Base-by-base conservation (phyloP, 2,888 invertebrate genomes). In the Lycia hirtaria region DNA sequence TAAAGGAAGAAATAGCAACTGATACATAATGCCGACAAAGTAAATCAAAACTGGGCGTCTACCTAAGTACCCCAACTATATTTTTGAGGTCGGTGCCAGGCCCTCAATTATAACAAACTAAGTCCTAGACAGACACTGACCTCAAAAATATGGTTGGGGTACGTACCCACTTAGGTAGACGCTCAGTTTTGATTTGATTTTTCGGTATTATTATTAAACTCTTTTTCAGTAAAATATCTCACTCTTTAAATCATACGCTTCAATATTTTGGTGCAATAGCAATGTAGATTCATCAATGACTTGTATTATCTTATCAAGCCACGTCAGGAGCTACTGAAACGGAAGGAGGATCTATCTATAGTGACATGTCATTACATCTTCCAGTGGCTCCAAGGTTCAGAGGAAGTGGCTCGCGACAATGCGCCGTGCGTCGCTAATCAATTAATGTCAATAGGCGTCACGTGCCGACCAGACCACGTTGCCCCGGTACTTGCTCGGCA, bases 401-500 rank as follows among this genome's bases (percentile, higher is more conserved):
- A 63, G 65, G 68, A 68, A 64, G 61, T 65, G 43, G 59, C 55
- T 58, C 58, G 51, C 38, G 52, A 56, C 52, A 54, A 57, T 65
- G 59, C 48, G 68, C 76, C 78, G 76, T 78, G 80, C 79, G 78
- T 71, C 67, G 75, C 80, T 82, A 83, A 85, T 84, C 83, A 87
- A 88, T 89, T 85, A 83, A 76, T 71, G 72, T 68, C 82, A 81
- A 85, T 82, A 75, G 70, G 70, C 54, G 69, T 76, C 76, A 74
- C 64, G 65, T 64, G 67, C 71, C 67, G 71, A 69, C 56, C 45
- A 50, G 49, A 61, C 68, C 74, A 75, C 76, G 73, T 75, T 72
- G 72, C 47, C 17, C 50, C 52, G 32, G 37, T 26, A 20, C 41
- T 35, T 20, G 24, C 24, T 33, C 33, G 41, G 17, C 24, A 50